Evolutionary conservation across 2,113 vertebrate genomes (phyloP).

Genomic region (Ceyx melanurus): DNA sequence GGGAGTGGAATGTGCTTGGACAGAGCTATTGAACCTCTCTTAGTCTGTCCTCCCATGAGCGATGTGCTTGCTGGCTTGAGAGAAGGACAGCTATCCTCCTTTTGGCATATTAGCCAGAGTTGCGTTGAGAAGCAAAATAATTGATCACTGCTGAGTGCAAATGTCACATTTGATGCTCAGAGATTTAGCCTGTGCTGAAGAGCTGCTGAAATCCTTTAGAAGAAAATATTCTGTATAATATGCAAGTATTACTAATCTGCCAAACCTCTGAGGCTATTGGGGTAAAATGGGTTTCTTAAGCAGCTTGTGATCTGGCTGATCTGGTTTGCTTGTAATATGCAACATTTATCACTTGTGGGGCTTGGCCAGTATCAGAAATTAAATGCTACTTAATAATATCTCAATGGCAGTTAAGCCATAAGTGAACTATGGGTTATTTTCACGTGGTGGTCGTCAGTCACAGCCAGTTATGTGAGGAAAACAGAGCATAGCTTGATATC

Average conservation of each 20-base stretch:
- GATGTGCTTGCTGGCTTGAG: neutral
- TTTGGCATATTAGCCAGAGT: neutral
- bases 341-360: neutral
- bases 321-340: neutral
- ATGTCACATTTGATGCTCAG: neutral
- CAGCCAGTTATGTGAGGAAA: neutral
- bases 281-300: neutral
- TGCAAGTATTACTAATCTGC: neutral
- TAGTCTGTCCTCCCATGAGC: neutral
- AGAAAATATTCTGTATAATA: neutral
- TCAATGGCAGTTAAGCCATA: neutral
- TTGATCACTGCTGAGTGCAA: neutral
- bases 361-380: neutral
- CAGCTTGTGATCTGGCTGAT: neutral
- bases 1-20: neutral
- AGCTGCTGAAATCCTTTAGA: neutral
- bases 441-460: neutral
- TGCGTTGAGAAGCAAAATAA: neutral
- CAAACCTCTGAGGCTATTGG: slow-evolving; percentile 4
- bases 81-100: neutral
- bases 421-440: neutral
- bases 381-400: neutral
- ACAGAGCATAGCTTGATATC: neutral
- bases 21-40: neutral
- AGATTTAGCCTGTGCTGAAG: neutral